Evolutionary conservation across 2,113 vertebrate genomes (phyloP), one percentile per base, ranked within the genome.

Genomic region (Daphoenositta chrysoptera): DNA sequence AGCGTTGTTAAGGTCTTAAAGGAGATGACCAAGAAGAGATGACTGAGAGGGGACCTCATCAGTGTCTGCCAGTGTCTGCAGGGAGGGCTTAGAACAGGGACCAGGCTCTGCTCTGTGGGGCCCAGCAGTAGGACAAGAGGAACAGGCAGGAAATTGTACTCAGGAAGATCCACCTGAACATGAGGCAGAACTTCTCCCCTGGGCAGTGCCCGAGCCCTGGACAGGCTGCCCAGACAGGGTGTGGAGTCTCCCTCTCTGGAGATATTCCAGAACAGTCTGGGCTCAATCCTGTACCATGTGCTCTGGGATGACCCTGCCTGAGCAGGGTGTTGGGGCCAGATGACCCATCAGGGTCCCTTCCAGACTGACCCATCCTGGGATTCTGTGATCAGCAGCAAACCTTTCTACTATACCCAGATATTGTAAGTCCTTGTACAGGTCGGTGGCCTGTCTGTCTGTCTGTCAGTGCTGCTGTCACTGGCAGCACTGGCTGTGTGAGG

Each of bases 281-380:
- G 45, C 6, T 11, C 45, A 17, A 1, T 5, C 37, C 44, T 58
- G 37, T 37, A 1, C 50, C 26, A 0, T 13, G 31, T 28, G 50
- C 22, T 37, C 57, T 42, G 26, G 42, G 35, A 15, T 48, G 31
- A 10, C 35, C 18, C 19, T 44, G 4, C 12, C 39, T 24, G 15
- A 0, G 4, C 2, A 45, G 28, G 11, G 6, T 5, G 19, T 4
- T 37, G 33, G 68, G 18, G 7, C 27, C 51, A 30, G 37, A 17
- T 51, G 60, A 24, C 19, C 23, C 44, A 5, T 23, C 10, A 4
- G 1, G 7, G 13, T 66, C 53, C 69, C 13, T 24, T 73, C 23
- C 33, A 39, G 9, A 9, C 37, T 45, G 51, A 9, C 13, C 77
- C 33, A 21, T 45, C 37, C 87, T 30, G 69, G 61, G 19, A 9